Base-by-base conservation (phyloP, 2,113 vertebrate genomes). In the Tichodroma muraria region DNA sequence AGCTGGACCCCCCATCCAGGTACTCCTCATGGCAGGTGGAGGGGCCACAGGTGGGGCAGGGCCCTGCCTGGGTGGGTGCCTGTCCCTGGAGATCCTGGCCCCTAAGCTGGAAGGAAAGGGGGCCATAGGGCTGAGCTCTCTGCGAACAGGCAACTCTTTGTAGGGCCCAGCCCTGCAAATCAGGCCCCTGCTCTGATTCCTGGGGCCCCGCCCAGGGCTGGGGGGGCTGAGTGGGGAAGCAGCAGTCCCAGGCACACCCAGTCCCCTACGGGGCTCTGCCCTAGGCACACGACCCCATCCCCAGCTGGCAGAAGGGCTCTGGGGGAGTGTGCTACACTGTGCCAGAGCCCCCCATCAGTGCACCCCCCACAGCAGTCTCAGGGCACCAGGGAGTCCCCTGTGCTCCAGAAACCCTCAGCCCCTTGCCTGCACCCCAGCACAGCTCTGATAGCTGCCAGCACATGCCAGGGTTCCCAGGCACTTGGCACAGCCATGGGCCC, bases 281-380 rank as follows among this genome's bases (percentile, higher is more conserved):
- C 69, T 5, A 1, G 45, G 79, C 45, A 37, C 44, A 15, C 1
- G 0, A 4, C 31, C 33, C 35, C n/a, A 5, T 31, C 24, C 25
- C 52, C 15, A 12, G 37, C 40, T 45, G 79, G 84, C 56, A 47
- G 22, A 47, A 35, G 0, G 4, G 44, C 21, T 13, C 33, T 17
- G 15, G 14, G 30, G 3, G 0, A 1, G 5, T 25, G 24, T 8
- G 2, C 28, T n/a, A 9, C 17, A 1, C n/a, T 15, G 19, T 12
- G 44, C 50, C 75, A 52, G 37, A 14, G 56, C 30, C 25, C 52
- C 37, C 25, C 40, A 31, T 35, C 12, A 30, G 6, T 45, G 45
- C 38, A 38, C 2, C 5, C 40, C 19, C 12, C 24, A 12, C 10
- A 35, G 7, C 25, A 33, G 31, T 9, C 28, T 20, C 7, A 6